Percentiles rank a stretch among this genome's conserved stretches.
Conservation (phyloP, 2,797 vertebrate species). For the Cyclopterus lumpus region DNA sequence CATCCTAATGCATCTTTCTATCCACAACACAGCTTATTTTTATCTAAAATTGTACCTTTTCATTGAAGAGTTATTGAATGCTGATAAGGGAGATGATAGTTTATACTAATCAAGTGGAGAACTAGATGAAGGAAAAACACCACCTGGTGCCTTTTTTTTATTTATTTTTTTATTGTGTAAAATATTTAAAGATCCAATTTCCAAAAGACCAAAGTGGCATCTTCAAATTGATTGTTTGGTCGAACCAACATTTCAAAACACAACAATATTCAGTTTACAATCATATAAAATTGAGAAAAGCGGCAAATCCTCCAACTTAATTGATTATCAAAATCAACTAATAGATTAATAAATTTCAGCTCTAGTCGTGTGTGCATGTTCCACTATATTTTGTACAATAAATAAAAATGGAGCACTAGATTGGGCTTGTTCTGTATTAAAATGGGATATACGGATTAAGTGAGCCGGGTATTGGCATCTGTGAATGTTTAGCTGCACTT, state of each 20-base stretch:
- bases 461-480: not conserved
- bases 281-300: not conserved
- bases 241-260: not conserved
- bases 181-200: not conserved
- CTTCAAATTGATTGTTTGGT: not conserved
- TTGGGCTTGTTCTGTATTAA: not conserved
- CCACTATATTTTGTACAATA: slow-evolving; percentile 21
- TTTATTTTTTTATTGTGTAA: not conserved
- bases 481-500: not conserved
- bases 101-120: slow-evolving; percentile 12
- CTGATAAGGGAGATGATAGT: slow-evolving; percentile 15
- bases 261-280: not conserved
- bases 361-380: not conserved
- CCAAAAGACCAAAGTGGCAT: not conserved
- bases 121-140: not conserved
- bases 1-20: not conserved
- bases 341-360: not conserved
- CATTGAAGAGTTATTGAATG: slow-evolving; percentile 3
- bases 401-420: not conserved
- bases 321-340: not conserved
- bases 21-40: slow-evolving; percentile 2
- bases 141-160: not conserved
- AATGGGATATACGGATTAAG: not conserved
- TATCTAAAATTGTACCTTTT: not conserved
- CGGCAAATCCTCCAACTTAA: not conserved